Evolutionary conservation across 2,113 vertebrate species (phyloP).

Genomic region (Indri indri): DNA sequence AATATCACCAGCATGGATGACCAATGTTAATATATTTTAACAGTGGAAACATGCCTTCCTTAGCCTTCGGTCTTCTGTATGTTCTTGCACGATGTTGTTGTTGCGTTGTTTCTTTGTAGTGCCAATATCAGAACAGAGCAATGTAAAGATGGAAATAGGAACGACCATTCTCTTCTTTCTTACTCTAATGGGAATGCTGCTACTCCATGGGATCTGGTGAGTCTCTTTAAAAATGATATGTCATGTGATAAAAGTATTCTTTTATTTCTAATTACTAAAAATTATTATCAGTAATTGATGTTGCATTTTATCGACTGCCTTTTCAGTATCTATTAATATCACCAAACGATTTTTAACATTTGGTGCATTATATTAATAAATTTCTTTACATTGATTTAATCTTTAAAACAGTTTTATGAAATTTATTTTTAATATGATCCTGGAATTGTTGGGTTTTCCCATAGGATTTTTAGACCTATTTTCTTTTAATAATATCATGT

Average conservation of each 20-base stretch:
- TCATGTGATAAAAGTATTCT: neutral
- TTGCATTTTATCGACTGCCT: neutral
- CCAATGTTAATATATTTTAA: neutral
- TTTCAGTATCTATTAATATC: slow-evolving; percentile 22
- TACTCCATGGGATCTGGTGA: neutral
- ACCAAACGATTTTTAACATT: neutral
- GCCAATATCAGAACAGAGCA: neutral
- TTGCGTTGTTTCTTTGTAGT: neutral
- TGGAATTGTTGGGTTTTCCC: neutral
- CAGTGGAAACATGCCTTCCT: neutral
- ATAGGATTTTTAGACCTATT: neutral
- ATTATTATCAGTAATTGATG: neutral
- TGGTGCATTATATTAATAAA: neutral
- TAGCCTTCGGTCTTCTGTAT: neutral
- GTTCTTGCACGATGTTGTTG: neutral
- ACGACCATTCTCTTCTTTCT: neutral
- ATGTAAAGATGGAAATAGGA: neutral
- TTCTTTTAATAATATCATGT: slow-evolving; percentile 11
- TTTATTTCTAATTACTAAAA: neutral
- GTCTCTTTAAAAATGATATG: neutral
- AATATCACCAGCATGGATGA: neutral
- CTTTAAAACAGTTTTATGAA: neutral
- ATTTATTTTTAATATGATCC: neutral
- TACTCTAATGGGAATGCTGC: neutral
- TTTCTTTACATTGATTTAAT: neutral